phyloP scores from a whole-genome alignment of 92 coral and sea anemone genomes.

The Palythoa grandis region DNA sequence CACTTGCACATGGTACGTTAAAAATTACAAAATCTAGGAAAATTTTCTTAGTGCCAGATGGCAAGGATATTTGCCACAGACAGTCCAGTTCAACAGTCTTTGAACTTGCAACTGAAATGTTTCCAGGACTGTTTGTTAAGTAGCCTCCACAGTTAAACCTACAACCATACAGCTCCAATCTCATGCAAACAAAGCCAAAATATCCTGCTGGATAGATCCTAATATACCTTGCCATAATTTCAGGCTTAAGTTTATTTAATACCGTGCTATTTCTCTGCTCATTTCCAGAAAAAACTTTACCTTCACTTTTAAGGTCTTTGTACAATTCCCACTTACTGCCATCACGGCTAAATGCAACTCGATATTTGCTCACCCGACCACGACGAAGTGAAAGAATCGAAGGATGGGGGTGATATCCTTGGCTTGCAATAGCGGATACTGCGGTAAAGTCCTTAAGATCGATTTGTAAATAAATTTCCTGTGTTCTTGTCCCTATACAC shows the following conservation, averaged over 20 bases:
- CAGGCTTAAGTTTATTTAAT: slow-evolving; percentile 63
- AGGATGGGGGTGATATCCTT: slow-evolving; percentile 75
- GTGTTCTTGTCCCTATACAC: slow-evolving; percentile 69
- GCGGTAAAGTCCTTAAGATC: slow-evolving; percentile 67
- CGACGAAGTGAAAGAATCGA: slow-evolving; percentile 64
- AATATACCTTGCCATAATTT: slow-evolving; percentile 71
- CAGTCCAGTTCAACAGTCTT: slow-evolving; percentile 73
- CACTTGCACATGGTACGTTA: slow-evolving; percentile 78
- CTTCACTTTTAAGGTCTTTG: slow-evolving; percentile 50
- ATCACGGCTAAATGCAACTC: slow-evolving; percentile 76
- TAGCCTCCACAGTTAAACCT: slow-evolving; percentile 83
- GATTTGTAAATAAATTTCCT: slow-evolving; percentile 72
- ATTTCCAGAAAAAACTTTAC: slow-evolving; percentile 68
- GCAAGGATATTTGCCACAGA: slow-evolving; percentile 79
- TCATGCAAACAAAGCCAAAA: slow-evolving; percentile 76
- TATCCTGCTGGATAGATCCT: slow-evolving; percentile 72
- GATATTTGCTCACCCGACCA: slow-evolving; percentile 88
- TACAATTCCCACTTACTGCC: slow-evolving; percentile 72
- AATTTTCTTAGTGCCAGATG: slow-evolving; percentile 68
- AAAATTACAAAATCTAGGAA: slow-evolving; percentile 83
- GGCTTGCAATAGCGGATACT: slow-evolving; percentile 83
- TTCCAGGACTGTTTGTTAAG: slow-evolving; percentile 68
- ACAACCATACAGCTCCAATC: slow-evolving; percentile 84
- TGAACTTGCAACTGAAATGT: slow-evolving; percentile 61
- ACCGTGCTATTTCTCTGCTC: slow-evolving; percentile 57